phyloP scores from a whole-genome alignment of 2,113 vertebrate species.

The Xyrauchen texanus region DNA sequence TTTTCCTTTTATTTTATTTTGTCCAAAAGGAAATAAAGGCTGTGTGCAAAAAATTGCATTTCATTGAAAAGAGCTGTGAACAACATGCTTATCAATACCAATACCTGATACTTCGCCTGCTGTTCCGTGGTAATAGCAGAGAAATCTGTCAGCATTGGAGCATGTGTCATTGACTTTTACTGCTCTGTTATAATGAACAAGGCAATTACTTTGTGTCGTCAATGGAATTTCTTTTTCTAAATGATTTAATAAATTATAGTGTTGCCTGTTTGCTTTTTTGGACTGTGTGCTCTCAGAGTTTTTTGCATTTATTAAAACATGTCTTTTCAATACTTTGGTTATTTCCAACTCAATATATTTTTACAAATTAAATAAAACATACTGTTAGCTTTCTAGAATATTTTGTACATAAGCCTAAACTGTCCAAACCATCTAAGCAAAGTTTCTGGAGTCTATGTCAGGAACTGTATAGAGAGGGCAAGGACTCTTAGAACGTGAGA shows the following conservation, averaged over 20 bases:
- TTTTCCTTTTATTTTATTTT: background rate
- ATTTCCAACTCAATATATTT: too few species aligned
- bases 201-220: background rate
- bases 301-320: background rate
- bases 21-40: constrained; percentile 31
- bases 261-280: background rate
- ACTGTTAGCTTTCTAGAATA: too few species aligned
- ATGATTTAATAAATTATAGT: background rate
- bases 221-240: background rate
- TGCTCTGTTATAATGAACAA: background rate
- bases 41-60: constrained; percentile 8
- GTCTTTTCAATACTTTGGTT: too few species aligned
- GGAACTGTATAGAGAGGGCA: too few species aligned
- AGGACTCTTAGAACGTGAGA: too few species aligned
- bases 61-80: constrained; percentile 6
- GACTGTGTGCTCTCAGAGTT: background rate
- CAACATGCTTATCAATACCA: constrained; percentile 12
- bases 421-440: too few species aligned
- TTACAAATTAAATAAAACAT: too few species aligned
- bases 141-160: constrained; percentile 4
- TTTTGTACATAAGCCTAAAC: too few species aligned
- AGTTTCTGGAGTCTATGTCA: too few species aligned
- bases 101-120: background rate
- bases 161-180: constrained; percentile 13
- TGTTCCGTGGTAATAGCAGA: background rate